Evolutionary conservation across 2,797 vertebrate genomes (phyloP), one percentile per base, ranked within the genome.

Genomic region (Danio tinwini): DNA sequence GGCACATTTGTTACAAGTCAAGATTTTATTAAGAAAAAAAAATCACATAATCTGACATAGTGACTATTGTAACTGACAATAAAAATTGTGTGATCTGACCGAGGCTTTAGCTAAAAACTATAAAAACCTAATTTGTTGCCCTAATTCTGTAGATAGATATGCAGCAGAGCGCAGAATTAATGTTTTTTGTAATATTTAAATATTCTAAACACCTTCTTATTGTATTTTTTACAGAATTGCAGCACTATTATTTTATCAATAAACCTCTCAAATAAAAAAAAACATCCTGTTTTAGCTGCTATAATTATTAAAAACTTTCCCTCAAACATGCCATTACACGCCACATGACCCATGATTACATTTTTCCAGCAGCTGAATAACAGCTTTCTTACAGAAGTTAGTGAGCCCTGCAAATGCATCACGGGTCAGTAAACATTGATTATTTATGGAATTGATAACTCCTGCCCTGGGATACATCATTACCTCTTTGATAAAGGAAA

Each of bases 361-460:
- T 29, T 74, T 53, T 59, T 11, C 29, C 21, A 45, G 8, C 13
- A 45, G 40, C 49, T 65, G 3, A 21, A 49, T 21, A n/a, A 49
- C 12, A 21, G 4, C 12, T 12, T 52, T 61, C 40, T 52, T 12
- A 58, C 16, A 14, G 4, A 61, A 61, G n/a, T 40, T 78, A 13
- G 45, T 19, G n/a, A 78, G 17, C 13, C 39, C 58, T 52, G 65
- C 45, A 62, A 70, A 78, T 78, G 39, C 10, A 7, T 29, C 52
- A 59, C 69, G 8, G 74, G 74, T 55, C 21, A 49, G 37, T 11
- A 65, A 64, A 56, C 62, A 67, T 44, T 7, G 4, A 67, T 76
- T 76, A 67, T 69, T 21, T 40, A 52, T 29, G 56, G 76, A 61
- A 78, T 52, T 61, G 13, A 70, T 59, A 77, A 49, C 53, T 39